A percentile compares a stretch with the other conserved stretches of the same genome.
Evolutionary conservation across 1,140 invertebrate genomes (phyloP).

Genomic region (Helicoverpa armigera): DNA sequence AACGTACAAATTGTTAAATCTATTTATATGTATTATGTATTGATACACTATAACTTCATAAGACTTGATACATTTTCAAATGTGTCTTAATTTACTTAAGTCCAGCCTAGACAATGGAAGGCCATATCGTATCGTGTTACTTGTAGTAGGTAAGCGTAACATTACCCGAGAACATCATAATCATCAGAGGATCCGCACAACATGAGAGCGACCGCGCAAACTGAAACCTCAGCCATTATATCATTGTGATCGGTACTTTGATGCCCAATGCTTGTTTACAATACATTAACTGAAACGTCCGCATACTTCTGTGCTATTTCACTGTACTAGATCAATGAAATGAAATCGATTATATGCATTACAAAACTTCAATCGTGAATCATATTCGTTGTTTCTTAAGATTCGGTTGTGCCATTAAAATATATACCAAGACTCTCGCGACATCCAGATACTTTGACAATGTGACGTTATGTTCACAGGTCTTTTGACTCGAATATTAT

Average conservation of each 20-base stretch:
- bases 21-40: slow-evolving; percentile 61
- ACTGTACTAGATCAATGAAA: slow-evolving; percentile 20
- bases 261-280: neutral
- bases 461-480: too few relatives aligned
- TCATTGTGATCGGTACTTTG: neutral
- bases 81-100: slow-evolving; percentile 67
- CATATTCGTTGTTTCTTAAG: slow-evolving; percentile 56
- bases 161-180: slow-evolving; percentile 8
- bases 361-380: slow-evolving; percentile 50
- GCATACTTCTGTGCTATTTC: slow-evolving; percentile 31
- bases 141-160: slow-evolving; percentile 30
- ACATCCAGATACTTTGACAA: too few relatives aligned
- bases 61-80: slow-evolving; percentile 62
- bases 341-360: slow-evolving; percentile 18
- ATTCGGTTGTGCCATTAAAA: slow-evolving; percentile 46
- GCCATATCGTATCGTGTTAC: slow-evolving; percentile 65
- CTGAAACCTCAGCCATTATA: neutral
- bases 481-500: too few relatives aligned
- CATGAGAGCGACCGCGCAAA: slow-evolving; percentile 14
- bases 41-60: slow-evolving; percentile 65
- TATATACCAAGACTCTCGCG: neutral
- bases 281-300: slow-evolving; percentile 27
- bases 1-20: slow-evolving; percentile 65
- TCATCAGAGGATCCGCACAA: slow-evolving; percentile 18
- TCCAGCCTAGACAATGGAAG: slow-evolving; percentile 61